Percentiles rank a stretch among this genome's conserved stretches.
Evolutionary conservation across 2,113 vertebrate genomes (phyloP).

Genomic region (Sclerurus mexicanus): DNA sequence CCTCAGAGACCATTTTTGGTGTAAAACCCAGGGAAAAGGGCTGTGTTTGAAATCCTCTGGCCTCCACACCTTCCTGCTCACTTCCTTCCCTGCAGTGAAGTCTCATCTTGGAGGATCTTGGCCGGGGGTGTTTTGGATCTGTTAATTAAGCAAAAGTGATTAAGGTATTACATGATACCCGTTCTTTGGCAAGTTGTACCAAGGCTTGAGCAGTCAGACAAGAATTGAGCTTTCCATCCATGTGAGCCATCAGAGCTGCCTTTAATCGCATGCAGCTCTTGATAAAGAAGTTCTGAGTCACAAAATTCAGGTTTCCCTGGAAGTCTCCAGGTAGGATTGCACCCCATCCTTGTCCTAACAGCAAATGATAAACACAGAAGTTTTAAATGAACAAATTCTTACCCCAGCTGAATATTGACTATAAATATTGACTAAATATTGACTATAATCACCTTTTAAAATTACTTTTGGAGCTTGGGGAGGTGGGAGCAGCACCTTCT

Average conservation of each 20-base stretch:
- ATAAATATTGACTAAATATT: neutral
- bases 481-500: neutral
- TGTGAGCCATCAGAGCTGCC: neutral
- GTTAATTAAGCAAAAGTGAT: neutral
- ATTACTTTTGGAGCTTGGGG: neutral
- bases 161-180: neutral
- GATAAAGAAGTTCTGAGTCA: neutral
- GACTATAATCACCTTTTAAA: neutral
- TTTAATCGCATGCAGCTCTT: neutral
- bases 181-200: neutral
- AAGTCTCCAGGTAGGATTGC: neutral
- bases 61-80: neutral
- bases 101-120: neutral
- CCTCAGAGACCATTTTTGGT: neutral
- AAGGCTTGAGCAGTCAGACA: neutral
- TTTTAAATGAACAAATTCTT: neutral
- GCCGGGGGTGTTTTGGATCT: neutral
- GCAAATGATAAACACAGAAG: neutral
- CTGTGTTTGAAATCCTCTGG: neutral
- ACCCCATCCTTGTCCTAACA: neutral
- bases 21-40: neutral
- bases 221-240: neutral
- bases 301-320: neutral
- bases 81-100: neutral
- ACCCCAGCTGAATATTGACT: neutral